A percentile compares a stretch with the other conserved stretches of the same genome.
phyloP scores from a whole-genome alignment of 2,797 vertebrate genomes.

The Squalus acanthias region DNA sequence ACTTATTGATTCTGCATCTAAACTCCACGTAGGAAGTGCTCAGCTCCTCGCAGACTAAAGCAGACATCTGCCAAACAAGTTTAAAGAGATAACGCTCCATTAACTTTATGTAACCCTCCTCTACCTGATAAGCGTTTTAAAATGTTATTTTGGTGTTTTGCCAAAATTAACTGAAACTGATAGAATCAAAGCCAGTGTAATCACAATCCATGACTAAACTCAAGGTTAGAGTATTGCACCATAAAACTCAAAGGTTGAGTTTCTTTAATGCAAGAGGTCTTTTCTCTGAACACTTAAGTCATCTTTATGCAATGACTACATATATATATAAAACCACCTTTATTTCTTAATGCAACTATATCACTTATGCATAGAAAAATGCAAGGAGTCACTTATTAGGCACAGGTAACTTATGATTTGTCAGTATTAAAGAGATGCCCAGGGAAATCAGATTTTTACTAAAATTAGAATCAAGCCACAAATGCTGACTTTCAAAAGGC shows the following conservation, averaged over 20 bases:
- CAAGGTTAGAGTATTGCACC: conserved; percentile 6
- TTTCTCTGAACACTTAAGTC: not conserved
- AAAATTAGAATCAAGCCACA: too few relatives aligned
- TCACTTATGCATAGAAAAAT: not conserved
- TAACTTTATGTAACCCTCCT: not conserved
- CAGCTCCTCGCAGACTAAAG: not conserved
- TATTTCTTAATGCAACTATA: not conserved
- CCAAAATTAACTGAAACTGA: conserved; percentile 1
- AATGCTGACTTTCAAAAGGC: not conserved
- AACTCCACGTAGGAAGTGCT: not conserved
- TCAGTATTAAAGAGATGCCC: not conserved
- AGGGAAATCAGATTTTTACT: not conserved
- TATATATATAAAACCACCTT: not conserved
- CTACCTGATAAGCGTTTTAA: not conserved
- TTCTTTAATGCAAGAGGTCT: not conserved
- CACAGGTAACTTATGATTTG: not conserved
- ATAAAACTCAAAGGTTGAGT: conserved; percentile 32
- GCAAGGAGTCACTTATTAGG: not conserved
- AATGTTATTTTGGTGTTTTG: not conserved
- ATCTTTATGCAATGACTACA: not conserved
- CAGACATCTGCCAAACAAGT: not conserved
- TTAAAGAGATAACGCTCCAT: not conserved
- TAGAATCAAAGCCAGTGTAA: conserved; percentile 24
- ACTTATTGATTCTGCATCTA: not conserved
- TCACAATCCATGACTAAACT: conserved; percentile 24